Evolutionary conservation across 1,140 invertebrate genomes (phyloP).

Genomic region (Drosophila dunni): DNA sequence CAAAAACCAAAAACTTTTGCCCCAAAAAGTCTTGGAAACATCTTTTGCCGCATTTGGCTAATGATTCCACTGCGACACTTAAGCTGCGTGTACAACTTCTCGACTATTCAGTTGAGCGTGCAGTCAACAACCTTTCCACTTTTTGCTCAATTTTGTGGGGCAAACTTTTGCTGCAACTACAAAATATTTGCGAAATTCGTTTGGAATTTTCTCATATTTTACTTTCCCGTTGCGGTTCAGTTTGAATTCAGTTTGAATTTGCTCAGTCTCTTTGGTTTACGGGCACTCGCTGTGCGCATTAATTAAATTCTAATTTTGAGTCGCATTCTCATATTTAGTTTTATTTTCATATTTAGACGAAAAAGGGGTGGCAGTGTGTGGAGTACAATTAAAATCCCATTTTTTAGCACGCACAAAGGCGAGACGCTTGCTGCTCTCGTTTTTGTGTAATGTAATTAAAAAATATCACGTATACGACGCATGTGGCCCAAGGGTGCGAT

Average conservation of each 20-base stretch:
- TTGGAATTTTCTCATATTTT: slow-evolving; percentile 46
- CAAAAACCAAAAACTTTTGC: slow-evolving; percentile 21
- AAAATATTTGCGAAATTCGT: slow-evolving; percentile 75
- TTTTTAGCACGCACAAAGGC: slow-evolving; percentile 46
- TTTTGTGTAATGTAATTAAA: slow-evolving; percentile 74
- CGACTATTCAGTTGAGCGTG: slow-evolving; percentile 4
- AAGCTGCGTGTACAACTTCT: slow-evolving; percentile 24
- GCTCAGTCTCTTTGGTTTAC: slow-evolving; percentile 35
- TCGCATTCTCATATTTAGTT: slow-evolving; percentile 27
- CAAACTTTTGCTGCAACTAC: slow-evolving; percentile 64
- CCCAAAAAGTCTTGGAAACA: slow-evolving; percentile 29
- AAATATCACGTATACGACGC: slow-evolving; percentile 81
- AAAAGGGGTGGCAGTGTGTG: background rate
- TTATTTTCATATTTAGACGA: slow-evolving; percentile 18
- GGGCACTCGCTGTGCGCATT: slow-evolving; percentile 39
- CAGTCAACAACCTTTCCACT: slow-evolving; percentile 10
- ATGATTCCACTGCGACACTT: slow-evolving; percentile 54
- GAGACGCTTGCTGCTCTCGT: background rate
- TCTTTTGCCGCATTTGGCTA: slow-evolving; percentile 40
- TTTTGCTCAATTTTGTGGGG: background rate
- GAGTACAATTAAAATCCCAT: slow-evolving; percentile 63
- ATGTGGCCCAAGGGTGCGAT: slow-evolving; percentile 68
- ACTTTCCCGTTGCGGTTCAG: background rate
- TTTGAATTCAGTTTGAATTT: slow-evolving; percentile 2
- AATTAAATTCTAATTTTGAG: slow-evolving; percentile 71